These are phyloP conservation scores for Tethea ocularis DNA, from an alignment of 2,888 invertebrate genomes.

Conservation along the genomic window DNA sequence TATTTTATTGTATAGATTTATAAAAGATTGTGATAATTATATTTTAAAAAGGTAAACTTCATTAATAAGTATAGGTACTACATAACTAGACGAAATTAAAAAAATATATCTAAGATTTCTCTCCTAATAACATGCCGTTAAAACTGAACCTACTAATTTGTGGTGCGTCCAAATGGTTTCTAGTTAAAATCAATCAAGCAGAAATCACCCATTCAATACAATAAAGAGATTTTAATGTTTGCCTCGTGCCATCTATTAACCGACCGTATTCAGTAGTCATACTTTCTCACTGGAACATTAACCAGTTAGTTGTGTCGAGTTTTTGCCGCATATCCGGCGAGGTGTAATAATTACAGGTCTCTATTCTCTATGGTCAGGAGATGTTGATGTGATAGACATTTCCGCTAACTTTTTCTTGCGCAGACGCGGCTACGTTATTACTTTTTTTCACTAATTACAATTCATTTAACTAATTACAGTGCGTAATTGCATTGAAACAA, in stretches of 20 bases:
- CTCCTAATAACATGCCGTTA: background rate
- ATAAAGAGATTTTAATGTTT: conserved; percentile 1
- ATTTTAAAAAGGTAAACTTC: too few species aligned
- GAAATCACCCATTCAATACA: background rate
- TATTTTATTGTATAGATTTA: too few species aligned
- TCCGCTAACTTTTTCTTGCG: conserved; percentile 55
- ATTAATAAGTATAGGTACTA: too few species aligned
- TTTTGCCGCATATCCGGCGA: conserved; percentile 67
- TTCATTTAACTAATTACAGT: background rate
- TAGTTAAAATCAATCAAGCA: conserved; percentile 6
- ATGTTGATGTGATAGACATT: conserved; percentile 53
- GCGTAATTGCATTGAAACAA: background rate
- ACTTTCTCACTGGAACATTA: conserved; percentile 17
- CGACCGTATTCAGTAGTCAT: conserved; percentile 25
- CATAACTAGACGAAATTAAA: background rate
- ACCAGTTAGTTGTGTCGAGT: conserved; percentile 50
- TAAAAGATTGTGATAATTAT: too few species aligned
- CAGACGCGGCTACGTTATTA: conserved; percentile 30
- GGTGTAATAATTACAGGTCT: conserved; percentile 59
- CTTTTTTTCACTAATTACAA: conserved; percentile 9
- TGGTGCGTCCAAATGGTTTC: conserved; percentile 1
- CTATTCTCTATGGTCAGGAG: conserved; percentile 39
- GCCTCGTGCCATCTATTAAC: conserved; percentile 17
- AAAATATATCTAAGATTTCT: background rate
- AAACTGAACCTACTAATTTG: background rate